phyloP scores from a whole-genome alignment of 2,797 vertebrate species.

The Gymnocypris eckloni region DNA sequence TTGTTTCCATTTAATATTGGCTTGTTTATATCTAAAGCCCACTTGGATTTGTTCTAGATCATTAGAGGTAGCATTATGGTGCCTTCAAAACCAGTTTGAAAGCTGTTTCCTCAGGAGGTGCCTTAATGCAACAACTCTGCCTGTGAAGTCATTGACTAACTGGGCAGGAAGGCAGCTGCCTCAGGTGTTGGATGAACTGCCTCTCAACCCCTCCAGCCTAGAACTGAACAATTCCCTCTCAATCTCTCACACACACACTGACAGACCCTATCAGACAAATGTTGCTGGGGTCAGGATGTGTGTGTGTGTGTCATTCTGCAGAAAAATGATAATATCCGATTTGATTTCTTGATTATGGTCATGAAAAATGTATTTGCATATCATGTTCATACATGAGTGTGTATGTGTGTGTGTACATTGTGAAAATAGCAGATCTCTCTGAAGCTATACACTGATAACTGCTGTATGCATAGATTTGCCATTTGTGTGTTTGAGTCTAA shows the following conservation, averaged over 20 bases:
- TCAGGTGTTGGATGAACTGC: neutral
- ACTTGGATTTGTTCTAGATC: conserved; percentile 9
- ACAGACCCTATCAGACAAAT: conserved; percentile 77
- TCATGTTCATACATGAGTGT: neutral
- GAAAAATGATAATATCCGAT: conserved; percentile 10
- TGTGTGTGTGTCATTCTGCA: conserved; percentile 1
- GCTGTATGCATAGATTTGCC: neutral
- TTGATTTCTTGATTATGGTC: neutral
- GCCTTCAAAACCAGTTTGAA: neutral
- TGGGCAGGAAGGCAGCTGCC: conserved; percentile 14
- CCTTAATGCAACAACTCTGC: neutral
- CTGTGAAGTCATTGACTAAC: conserved; percentile 17
- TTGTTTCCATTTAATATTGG: conserved; percentile 9
- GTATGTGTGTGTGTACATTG: neutral
- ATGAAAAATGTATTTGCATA: conserved; percentile 10
- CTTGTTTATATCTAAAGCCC: conserved; percentile 4
- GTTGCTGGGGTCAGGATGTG: conserved; percentile 41
- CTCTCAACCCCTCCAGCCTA: neutral
- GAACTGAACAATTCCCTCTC: conserved; percentile 77
- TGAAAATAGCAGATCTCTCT: neutral
- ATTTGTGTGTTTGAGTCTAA: neutral
- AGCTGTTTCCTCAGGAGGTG: conserved; percentile 23
- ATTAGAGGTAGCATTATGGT: conserved; percentile 4
- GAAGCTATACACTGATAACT: neutral
- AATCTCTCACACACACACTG: conserved; percentile 71